Base-by-base conservation (phyloP, 2,113 vertebrate genomes). In the Microtus ochrogaster region DNA sequence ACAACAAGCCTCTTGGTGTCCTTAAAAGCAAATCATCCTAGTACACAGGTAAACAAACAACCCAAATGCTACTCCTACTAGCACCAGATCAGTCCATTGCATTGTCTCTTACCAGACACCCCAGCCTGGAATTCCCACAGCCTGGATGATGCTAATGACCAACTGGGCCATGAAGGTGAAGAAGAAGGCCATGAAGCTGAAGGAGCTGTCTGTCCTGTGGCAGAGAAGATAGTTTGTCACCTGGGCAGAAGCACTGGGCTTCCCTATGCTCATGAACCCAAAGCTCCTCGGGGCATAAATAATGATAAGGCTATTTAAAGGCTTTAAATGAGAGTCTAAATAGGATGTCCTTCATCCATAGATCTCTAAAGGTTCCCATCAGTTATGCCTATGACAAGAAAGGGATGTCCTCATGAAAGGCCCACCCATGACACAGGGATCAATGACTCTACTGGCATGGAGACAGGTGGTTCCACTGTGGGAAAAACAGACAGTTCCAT, bases 131-230 rank as follows among this genome's bases (percentile, higher is more conserved):
- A 99, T 99, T 28, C 99, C 99, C 36, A 99, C 99, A 0, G 99
- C 98, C 97, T 99, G 99, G 97, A 99, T 99, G 96, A 99, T 99
- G 97, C 99, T 99, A 98, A 99, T 99, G 96, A 99, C 99, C 97
- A 99, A 97, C 98, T 99, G 99, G 33, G 99, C 99, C 99, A 99
- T 99, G 98, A 99, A 99, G 73, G 99, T 99, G 97, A 99, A 99
- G 98, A 99, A 99, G 98, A 99, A 99, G 0, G 99, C 98, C 99
- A 99, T 99, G 98, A 99, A 99, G 98, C 99, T 99, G 98, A 99
- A 99, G 92, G 99, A 99, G 93, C 99, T 99, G 98, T 99, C 99
- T 55, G 98, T 99, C 99, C 99, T 99, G 96, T 41, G 97, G 84
- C 86, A 98, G 93, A 98, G 73, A 47, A 94, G 95, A 87, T 12